Evolutionary conservation across 2,797 vertebrate species (phyloP), one percentile per base, ranked within the genome.

Genomic region (Lithobates pipiens): DNA sequence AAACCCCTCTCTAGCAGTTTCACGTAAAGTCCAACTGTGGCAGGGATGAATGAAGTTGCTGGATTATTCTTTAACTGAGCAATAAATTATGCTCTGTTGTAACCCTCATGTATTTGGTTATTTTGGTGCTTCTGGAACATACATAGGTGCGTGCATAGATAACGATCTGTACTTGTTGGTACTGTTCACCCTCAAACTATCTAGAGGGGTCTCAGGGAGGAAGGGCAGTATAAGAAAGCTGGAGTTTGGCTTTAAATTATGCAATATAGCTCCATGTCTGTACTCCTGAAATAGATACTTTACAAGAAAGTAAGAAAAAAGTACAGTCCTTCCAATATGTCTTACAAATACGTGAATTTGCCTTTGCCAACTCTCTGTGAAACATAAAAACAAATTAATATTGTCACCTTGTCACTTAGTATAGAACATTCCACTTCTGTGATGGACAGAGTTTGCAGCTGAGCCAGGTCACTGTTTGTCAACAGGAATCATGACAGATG

Each of bases 381-480:
- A 73, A 23, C 13, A 16, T 80, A 72, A 27, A 67, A 67, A 25
- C 65, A 4, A 67, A 61, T 32, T 61, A 3, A 46, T 42, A 42
- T n/a, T 61, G 36, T 73, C 71, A 42, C 71, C 54, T 42, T 81
- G 79, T 81, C 79, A 81, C 79, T 73, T 63, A 29, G 27, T n/a
- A 81, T 73, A 61, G 34, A 73, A 63, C 32, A 50, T 73, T 72
- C 50, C 46, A 81, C n/a, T n/a, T 81, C 61, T 81, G 79, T 50
- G 42, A 81, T 63, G 50, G 39, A 13, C 79, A 81, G 79, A 50
- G 42, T 27, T 2, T 29, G 69, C 11, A 73, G 8, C 27, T 27
- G 44, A 61, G 79, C 32, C 69, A 72, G 50, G 34, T 72, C 39
- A 39, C 29, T 57, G 50, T 61, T 50, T 57, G n/a, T 36, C 71